phyloP scores from a whole-genome alignment of 1,140 invertebrate species.

The Papilio polyxenes region DNA sequence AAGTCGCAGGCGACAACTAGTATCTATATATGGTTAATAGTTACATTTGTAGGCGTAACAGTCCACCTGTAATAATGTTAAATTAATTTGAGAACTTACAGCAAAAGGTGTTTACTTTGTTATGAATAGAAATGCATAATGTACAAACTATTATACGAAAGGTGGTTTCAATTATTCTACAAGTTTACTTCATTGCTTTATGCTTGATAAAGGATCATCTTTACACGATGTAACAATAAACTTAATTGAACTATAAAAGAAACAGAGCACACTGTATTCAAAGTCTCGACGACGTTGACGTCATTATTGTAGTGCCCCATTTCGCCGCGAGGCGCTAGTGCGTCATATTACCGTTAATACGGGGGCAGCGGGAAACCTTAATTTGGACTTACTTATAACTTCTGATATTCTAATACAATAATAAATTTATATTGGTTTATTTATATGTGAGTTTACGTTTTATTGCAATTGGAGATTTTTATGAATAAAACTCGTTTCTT shows the following conservation, averaged over 20 bases:
- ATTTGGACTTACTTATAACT: slow-evolving; percentile 30
- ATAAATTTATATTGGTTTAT: not conserved
- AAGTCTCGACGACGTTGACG: slow-evolving; percentile 18
- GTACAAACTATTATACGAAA: not conserved
- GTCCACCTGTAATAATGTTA: too few relatives aligned
- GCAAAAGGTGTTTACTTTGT: too few relatives aligned
- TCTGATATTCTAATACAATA: slow-evolving; percentile 19
- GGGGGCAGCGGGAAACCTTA: slow-evolving; percentile 40
- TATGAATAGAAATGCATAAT: not conserved
- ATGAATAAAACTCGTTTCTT: slow-evolving; percentile 2
- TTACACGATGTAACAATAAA: slow-evolving; percentile 12
- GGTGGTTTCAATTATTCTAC: not conserved
- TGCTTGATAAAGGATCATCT: not conserved
- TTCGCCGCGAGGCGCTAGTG: slow-evolving; percentile 49
- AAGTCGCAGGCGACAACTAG: too few relatives aligned
- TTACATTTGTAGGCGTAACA: too few relatives aligned
- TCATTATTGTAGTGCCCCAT: slow-evolving; percentile 41
- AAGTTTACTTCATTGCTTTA: slow-evolving; percentile 1
- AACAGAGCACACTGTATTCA: slow-evolving; percentile 18
- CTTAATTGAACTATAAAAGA: slow-evolving; percentile 20
- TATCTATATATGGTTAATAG: too few relatives aligned
- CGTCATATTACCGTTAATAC: slow-evolving; percentile 52
- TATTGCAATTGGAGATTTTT: not conserved
- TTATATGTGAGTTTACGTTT: not conserved
- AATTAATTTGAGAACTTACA: too few relatives aligned